Percentiles rank a stretch among this genome's conserved stretches.
Conservation (phyloP, 2,888 invertebrate species). For the Fragum fragum region DNA sequence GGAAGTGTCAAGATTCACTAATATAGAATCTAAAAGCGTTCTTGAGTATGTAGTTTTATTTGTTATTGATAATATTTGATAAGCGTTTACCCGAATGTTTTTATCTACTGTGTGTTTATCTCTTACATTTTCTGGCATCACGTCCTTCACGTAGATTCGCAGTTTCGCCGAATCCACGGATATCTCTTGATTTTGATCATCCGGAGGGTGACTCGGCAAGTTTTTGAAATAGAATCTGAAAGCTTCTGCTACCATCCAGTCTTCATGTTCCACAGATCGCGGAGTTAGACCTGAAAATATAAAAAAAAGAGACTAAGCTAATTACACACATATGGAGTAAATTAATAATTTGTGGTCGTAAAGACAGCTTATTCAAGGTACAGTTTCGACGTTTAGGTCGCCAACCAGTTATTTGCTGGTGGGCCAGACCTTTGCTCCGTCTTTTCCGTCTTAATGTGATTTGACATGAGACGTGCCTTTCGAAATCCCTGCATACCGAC, state of each 20-base stretch:
- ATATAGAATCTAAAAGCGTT: slow-evolving; percentile 64
- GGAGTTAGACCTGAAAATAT: slow-evolving; percentile 60
- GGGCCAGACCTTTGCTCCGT: too few relatives aligned
- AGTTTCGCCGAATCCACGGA: slow-evolving; percentile 63
- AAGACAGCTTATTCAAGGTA: too few relatives aligned
- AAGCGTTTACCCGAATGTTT: slow-evolving; percentile 56
- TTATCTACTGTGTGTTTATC: slow-evolving; percentile 64
- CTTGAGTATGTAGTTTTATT: slow-evolving; percentile 54
- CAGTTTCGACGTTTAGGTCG: too few relatives aligned
- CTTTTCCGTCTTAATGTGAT: too few relatives aligned
- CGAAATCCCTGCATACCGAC: too few relatives aligned
- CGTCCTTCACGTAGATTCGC: slow-evolving; percentile 49
- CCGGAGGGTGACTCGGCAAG: slow-evolving; percentile 47
- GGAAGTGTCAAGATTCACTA: slow-evolving; percentile 47
- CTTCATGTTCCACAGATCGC: slow-evolving; percentile 23
- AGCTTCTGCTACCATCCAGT: slow-evolving; percentile 47
- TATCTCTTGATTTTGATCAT: slow-evolving; percentile 56
- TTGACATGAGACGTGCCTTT: too few relatives aligned
- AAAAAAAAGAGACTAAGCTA: slow-evolving; percentile 14
- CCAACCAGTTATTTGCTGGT: too few relatives aligned
- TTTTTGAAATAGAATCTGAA: slow-evolving; percentile 55
- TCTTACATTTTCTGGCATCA: slow-evolving; percentile 54
- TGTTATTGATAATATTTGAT: slow-evolving; percentile 60
- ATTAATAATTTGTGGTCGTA: too few relatives aligned
- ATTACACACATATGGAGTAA: neutral